Percentiles rank a stretch among this genome's conserved stretches.
Conservation (phyloP, 2,797 vertebrate species). For the Enteromius anoplus region DNA sequence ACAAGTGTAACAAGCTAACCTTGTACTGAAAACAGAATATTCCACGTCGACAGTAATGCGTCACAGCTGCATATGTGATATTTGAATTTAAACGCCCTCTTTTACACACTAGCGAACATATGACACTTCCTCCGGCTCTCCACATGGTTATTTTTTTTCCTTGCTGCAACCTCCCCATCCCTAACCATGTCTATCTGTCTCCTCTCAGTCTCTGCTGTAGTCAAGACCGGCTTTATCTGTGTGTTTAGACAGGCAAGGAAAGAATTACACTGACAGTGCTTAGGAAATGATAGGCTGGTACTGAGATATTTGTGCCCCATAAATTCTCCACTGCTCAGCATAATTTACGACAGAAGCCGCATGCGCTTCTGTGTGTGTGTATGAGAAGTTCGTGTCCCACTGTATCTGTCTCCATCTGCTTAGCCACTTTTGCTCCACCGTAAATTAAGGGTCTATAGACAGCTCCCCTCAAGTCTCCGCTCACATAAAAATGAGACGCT, state of each 20-base stretch:
- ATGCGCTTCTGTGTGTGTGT: conserved; percentile 52
- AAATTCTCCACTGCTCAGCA: conserved; percentile 73
- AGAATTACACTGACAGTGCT: conserved; percentile 73
- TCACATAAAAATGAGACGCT: conserved; percentile 63
- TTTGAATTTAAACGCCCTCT: conserved; percentile 50
- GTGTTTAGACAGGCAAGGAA: conserved; percentile 54
- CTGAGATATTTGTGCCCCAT: conserved; percentile 77
- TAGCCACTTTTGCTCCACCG: conserved; percentile 49
- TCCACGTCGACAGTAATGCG: not conserved
- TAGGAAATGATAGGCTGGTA: conserved; percentile 74
- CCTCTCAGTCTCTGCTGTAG: conserved; percentile 52
- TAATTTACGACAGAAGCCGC: conserved; percentile 68
- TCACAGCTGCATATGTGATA: conserved; percentile 30
- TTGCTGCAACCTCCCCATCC: conserved; percentile 35
- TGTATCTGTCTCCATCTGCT: conserved; percentile 72
- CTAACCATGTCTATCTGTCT: conserved; percentile 54
- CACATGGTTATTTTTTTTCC: conserved; percentile 53
- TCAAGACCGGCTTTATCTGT: conserved; percentile 66
- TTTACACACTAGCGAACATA: conserved; percentile 37
- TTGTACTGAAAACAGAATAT: not conserved
- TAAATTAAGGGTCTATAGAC: conserved; percentile 59
- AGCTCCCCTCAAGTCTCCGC: conserved; percentile 60
- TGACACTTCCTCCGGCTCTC: conserved; percentile 14
- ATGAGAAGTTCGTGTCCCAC: conserved; percentile 66
- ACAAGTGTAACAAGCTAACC: not conserved